phyloP scores from a whole-genome alignment of 1,140 invertebrate genomes.

The Drosophila neocordata region DNA sequence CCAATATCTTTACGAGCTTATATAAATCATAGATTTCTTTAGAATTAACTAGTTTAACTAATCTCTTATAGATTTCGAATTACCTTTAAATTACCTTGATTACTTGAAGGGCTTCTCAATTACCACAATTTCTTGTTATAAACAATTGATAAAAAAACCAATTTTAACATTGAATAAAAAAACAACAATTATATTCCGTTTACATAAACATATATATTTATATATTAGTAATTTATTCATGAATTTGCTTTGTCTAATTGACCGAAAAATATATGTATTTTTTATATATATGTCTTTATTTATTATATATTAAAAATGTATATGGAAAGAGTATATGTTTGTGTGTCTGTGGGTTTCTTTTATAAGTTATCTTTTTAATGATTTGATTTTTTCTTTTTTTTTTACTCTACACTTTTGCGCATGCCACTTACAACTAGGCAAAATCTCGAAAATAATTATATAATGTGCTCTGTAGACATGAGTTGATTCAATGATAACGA shows the following conservation, averaged over 20 bases:
- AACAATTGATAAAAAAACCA: neutral
- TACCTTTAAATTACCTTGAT: neutral
- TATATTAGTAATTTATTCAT: slow-evolving; percentile 46
- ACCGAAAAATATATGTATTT: slow-evolving; percentile 70
- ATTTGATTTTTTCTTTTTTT: no score
- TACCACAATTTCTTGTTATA: neutral
- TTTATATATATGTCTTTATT: slow-evolving; percentile 40
- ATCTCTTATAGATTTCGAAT: no score
- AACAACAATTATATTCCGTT: slow-evolving; percentile 23
- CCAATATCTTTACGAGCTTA: neutral
- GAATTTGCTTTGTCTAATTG: slow-evolving; percentile 61
- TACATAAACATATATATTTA: slow-evolving; percentile 22
- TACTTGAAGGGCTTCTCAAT: neutral
- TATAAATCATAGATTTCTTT: neutral
- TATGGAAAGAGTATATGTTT: slow-evolving; percentile 38
- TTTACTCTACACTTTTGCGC: slow-evolving; percentile 15
- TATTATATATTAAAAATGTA: slow-evolving; percentile 41
- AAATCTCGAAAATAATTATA: slow-evolving; percentile 42
- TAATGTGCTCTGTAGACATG: slow-evolving; percentile 35
- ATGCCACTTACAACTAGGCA: slow-evolving; percentile 35
- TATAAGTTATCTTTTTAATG: slow-evolving; percentile 7
- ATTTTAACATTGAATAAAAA: neutral
- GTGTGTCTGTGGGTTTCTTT: slow-evolving; percentile 17
- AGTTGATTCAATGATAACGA: slow-evolving; percentile 37
- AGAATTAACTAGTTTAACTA: neutral